Percentiles rank a stretch among this genome's conserved stretches.
These are phyloP conservation scores for Zosterops japonicus DNA, from an alignment of 2,113 vertebrate species.

Conservation along the genomic window DNA sequence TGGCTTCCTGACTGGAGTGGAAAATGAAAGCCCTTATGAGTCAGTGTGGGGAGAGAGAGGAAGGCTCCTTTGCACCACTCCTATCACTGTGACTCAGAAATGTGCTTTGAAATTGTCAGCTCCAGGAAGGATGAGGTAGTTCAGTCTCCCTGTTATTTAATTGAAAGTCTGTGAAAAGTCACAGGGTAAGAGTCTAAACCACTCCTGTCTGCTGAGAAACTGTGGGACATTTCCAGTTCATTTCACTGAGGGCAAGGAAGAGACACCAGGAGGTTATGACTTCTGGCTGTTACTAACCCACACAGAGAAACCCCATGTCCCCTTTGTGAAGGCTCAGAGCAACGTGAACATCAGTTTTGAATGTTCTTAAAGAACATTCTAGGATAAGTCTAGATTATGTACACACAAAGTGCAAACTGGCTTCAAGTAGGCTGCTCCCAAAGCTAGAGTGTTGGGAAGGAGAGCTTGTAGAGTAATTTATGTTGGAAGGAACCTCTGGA, in stretches of 20 bases:
- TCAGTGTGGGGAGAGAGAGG: neutral
- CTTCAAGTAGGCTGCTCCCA: neutral
- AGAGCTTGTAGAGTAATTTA: neutral
- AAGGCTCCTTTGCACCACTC: neutral
- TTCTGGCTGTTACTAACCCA: neutral
- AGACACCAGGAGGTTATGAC: neutral
- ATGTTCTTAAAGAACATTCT: neutral
- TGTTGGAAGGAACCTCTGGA: neutral
- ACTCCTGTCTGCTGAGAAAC: neutral
- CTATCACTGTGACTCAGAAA: conserved; percentile 8
- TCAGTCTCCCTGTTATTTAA: neutral
- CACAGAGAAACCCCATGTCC: neutral
- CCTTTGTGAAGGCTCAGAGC: neutral
- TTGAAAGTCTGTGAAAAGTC: neutral
- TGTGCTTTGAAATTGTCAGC: neutral
- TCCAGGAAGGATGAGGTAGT: neutral
- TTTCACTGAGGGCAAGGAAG: neutral
- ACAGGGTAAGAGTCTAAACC: neutral
- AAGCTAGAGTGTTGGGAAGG: neutral
- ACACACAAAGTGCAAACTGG: neutral
- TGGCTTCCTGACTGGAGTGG: neutral
- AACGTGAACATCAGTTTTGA: neutral
- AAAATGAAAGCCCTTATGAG: conserved; percentile 15
- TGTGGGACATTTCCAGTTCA: neutral
- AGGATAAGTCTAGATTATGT: neutral